These are phyloP conservation scores for Amphiduros pacificus DNA, from an alignment of 2,888 invertebrate species.

Conservation along the genomic window DNA sequence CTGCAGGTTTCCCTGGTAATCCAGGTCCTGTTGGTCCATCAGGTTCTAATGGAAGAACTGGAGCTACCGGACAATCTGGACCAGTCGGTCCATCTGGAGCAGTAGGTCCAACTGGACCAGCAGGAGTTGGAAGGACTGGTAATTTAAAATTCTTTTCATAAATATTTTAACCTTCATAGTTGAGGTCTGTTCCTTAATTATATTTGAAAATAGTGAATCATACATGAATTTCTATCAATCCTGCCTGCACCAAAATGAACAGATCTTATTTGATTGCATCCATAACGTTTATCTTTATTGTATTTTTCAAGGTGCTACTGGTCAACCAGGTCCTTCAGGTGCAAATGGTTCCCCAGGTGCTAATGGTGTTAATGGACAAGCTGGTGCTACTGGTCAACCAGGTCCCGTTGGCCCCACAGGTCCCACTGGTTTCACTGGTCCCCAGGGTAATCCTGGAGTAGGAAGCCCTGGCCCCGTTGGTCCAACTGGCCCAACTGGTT, in stretches of 20 bases:
- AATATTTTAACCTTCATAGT: too few species aligned
- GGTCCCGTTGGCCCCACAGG: constrained; percentile 46
- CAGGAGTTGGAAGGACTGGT: not conserved
- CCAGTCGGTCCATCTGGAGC: not conserved
- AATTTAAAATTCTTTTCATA: too few species aligned
- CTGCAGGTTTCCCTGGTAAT: constrained; percentile 7
- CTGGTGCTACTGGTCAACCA: not conserved
- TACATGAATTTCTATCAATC: too few species aligned
- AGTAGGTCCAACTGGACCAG: not conserved
- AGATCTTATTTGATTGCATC: too few species aligned
- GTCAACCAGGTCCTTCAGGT: constrained; percentile 20
- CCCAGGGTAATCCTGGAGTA: too few species aligned
- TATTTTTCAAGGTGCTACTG: constrained; percentile 67
- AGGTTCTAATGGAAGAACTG: constrained; percentile 7
- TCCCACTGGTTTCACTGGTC: constrained; percentile 63
- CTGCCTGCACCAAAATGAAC: too few species aligned
- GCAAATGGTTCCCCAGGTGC: constrained; percentile 23
- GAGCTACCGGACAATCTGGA: not conserved
- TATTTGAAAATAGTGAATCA: too few species aligned
- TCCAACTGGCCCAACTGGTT: constrained; percentile 24
- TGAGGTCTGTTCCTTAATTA: too few species aligned
- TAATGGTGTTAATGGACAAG: constrained; percentile 9
- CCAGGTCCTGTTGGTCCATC: not conserved
- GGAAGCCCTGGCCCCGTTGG: constrained; percentile 22
- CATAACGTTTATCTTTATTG: too few species aligned